Base-by-base conservation (phyloP, 2,113 vertebrate species). In the Dicerorhinus sumatrensis region DNA sequence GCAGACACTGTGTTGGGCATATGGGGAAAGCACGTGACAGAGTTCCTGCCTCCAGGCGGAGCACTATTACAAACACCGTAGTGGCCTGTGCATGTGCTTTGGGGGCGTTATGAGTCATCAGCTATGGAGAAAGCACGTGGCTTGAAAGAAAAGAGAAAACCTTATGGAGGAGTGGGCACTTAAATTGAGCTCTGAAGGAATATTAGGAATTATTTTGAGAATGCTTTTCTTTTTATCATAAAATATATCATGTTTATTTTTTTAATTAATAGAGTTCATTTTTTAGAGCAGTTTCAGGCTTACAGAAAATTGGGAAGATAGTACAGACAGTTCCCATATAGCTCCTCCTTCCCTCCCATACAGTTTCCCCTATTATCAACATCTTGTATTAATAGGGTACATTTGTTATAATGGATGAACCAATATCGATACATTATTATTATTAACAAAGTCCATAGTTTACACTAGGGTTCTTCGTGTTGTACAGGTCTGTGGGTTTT, bases 51-150 rank as follows among this genome's bases (percentile, higher is more conserved):
- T 42, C 72, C 1, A 0, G 11, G 5, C 25, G 25, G 48, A 31
- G 54, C 4, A 6, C 18, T 11, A 0, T 72, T 56, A 27, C 39
- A 25, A 48, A 16, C 23, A 14, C 21, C 5, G 2, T 13, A 12
- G 21, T 18, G 20, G 27, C 42, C 27, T 14, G 27, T 0, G 17
- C 0, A 0, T 2, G 13, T 13, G 39, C 69, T n/a, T 2, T 6
- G 21, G 62, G 3, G 54, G 5, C 3, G 13, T 11, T 10, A 5
- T 3, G 3, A 82, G 8, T 9, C 10, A 11, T 31, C 17, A 72
- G 42, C 72, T 54, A 18, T 29, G 36, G 51, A 42, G 75, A 70
- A 4, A 27, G 18, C 25, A 6, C 33, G 6, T 8, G 62, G 56
- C 76, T 39, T 60, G 42, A 42, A 63, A 65, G 5, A 51, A 5